Base-by-base conservation (phyloP, 2,888 invertebrate species). In the Helleia helle region DNA sequence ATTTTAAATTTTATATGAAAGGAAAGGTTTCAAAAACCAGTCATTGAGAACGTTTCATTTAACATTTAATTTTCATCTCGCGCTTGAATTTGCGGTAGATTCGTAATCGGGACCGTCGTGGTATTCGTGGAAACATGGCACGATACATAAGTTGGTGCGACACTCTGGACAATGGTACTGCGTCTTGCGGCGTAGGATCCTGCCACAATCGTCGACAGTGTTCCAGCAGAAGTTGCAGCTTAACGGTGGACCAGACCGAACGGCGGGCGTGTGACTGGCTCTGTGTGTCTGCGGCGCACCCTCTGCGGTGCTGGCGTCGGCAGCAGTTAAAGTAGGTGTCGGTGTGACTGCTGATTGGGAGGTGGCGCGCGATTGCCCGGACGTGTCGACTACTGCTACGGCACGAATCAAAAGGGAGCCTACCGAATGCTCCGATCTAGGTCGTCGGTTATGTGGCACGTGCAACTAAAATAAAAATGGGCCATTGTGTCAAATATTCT, bases 201-300 rank as follows among this genome's bases (percentile, higher is more conserved):
- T 84, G 25, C 93, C 93, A 72, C 92, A 91, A 31, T 89, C 89
- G 67, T 95, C 94, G 31, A 94, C 92, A 0, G 94, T 94, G 68
- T 95, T 95, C 95, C 95, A 95, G 75, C 95, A 95, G 68, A 91
- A 94, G 76, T 94, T 94, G 74, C 95, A 95, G 52, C 94, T 93
- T 47, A 95, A 77, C 2, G 94, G 94, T 3, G 95, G 94, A 0
- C 95, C 95, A 5, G 91, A 90, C 40, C 95, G 55, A 11, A 93
- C 90, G 6, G 92, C 92, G 5, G 94, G 95, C 62, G 94, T 94
- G 73, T 95, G 94, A 59, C 92, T 92, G 36, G 92, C 91, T 43
- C 93, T 71, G n/a, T 60, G 63, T 2, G 68, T 48, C 17, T 59
- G 59, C 13, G 63, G 47, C n/a, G 50, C 43, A 15, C 40, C 28